Evolutionary conservation across 2,797 vertebrate species (phyloP).

Genomic region (Monodelphis domestica): DNA sequence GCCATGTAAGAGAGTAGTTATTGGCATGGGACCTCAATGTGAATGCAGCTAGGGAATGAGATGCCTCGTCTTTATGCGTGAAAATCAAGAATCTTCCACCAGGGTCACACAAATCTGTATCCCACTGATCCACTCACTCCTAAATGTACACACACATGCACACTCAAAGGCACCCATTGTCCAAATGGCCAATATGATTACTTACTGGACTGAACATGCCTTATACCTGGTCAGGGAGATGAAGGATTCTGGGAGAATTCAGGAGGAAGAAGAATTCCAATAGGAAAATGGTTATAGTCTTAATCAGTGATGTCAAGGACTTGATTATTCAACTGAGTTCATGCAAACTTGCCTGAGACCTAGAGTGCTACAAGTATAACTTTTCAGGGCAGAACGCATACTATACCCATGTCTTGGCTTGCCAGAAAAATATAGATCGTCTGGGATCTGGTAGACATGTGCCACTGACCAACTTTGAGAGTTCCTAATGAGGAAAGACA

Average conservation of each 20-base stretch:
- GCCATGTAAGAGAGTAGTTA: not conserved
- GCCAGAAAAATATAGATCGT: not conserved
- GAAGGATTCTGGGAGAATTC: not conserved
- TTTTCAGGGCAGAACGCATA: not conserved
- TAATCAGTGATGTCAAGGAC: not conserved
- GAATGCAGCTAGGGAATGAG: not conserved
- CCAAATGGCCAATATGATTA: not conserved
- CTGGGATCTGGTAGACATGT: not conserved
- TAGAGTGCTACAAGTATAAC: not conserved
- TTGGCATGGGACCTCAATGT: not conserved
- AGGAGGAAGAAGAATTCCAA: too few species aligned
- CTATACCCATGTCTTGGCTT: not conserved
- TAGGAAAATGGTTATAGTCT: not conserved
- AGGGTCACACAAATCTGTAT: not conserved
- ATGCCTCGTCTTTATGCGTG: not conserved
- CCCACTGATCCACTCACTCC: not conserved
- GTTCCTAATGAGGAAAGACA: conserved; percentile 76
- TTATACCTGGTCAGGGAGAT: not conserved
- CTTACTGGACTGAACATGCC: not conserved
- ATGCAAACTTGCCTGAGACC: not conserved
- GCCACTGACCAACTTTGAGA: conserved; percentile 65
- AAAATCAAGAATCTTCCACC: not conserved
- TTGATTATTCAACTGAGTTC: not conserved
- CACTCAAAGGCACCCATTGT: not conserved
- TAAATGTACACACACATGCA: too few species aligned